These are phyloP conservation scores for Alethe diademata DNA, from an alignment of 2,113 vertebrate species.

Conservation along the genomic window DNA sequence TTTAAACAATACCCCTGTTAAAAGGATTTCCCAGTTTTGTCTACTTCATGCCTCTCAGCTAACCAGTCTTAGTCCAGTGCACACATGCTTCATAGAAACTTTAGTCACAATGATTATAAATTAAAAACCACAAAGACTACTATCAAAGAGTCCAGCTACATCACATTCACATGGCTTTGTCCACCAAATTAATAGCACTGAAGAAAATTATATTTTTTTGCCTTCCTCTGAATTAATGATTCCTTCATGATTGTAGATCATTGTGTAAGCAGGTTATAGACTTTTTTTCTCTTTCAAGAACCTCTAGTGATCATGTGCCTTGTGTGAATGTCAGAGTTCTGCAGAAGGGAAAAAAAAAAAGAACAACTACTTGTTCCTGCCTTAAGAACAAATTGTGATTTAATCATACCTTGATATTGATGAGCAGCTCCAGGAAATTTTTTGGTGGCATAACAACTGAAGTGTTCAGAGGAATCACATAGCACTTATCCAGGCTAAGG, in stretches of 20 bases:
- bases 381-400: neutral
- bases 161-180: neutral
- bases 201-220: neutral
- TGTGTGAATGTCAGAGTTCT: neutral
- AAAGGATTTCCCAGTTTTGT: neutral
- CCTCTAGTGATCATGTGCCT: neutral
- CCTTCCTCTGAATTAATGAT: neutral
- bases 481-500: constrained; percentile 93
- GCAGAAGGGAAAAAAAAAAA: neutral
- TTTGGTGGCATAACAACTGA: constrained; percentile 94
- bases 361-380: neutral
- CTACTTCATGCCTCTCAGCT: neutral
- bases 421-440: constrained; percentile 89
- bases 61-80: neutral
- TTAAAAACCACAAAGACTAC: neutral
- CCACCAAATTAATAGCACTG: neutral
- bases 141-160: neutral
- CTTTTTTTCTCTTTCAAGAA: neutral
- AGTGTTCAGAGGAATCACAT: constrained; percentile 94
- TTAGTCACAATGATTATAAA: neutral
- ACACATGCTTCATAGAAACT: neutral
- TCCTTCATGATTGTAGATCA: neutral
- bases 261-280: neutral
- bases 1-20: neutral
- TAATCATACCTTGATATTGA: constrained; percentile 88